Base-by-base conservation (phyloP, 1,140 invertebrate genomes). In the Eubasilissa regina region DNA sequence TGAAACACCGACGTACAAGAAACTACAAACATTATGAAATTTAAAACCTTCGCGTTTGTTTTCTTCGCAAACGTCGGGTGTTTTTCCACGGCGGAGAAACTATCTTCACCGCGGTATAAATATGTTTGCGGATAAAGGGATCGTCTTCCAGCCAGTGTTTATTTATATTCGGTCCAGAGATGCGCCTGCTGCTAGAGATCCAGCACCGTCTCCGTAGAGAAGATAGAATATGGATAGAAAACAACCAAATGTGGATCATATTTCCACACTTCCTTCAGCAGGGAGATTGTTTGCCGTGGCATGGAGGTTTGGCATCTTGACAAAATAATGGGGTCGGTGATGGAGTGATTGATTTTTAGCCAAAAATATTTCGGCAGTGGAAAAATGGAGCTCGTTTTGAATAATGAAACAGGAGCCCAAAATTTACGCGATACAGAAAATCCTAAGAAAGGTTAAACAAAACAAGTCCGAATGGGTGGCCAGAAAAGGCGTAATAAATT, bases 111-210 rank as follows among this genome's bases (percentile, higher is more conserved):
- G n/a, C 11, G 21, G 79, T 68, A 80, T 80, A 80, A 80, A 75
- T 76, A 80, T 80, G 79, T 80, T 80, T 76, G 55, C 64, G 68
- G 79, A 80, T 80, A 79, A 79, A 48, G 21, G 72, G 60, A 79
- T 75, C 44, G 47, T 62, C 55, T 66, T 43, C n/a, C 43, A 21
- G 45, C 19, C 17, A 0, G 21, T 72, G 73, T 80, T 70, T 80
- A 80, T 80, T 80, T 80, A 80, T 76, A 76, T 76, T 79, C 64
- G 47, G 62, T 58, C 15, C 64, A 47, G 21, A 48, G 64, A 44
- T 15, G 44, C 44, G n/a, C 3, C 44, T 51, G 3, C 11, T 51
- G 48, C n/a, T 51, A 15, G 1, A 68, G 44, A 11, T 45, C 4
- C 35, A 47, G 15, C 64, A n/a, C 11, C 17, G 15, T 19, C 64